Percentiles rank a stretch among this genome's conserved stretches.
Conservation (phyloP, 2,113 vertebrate species). For the Chinchilla lanigera region DNA sequence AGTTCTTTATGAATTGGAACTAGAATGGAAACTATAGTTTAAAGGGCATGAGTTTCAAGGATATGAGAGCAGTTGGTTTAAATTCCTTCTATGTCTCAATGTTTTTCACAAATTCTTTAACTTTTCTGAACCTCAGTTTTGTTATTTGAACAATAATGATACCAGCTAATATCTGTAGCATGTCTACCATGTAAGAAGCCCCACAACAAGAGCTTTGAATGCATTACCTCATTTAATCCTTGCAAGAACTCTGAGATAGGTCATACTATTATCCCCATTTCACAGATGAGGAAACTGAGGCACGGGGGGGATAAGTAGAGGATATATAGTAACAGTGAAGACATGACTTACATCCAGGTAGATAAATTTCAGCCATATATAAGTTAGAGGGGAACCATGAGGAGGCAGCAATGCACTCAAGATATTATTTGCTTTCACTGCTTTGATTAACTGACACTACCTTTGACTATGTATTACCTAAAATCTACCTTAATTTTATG, state of each 20-base stretch:
- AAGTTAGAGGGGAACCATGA: background rate
- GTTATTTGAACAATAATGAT: background rate
- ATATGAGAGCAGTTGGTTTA: background rate
- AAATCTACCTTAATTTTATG: slow-evolving; percentile 18
- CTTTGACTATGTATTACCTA: background rate
- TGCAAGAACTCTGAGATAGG: background rate
- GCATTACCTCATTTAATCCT: background rate
- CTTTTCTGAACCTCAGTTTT: background rate
- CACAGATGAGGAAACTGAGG: background rate
- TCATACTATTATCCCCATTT: background rate
- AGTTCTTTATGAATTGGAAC: slow-evolving; percentile 26
- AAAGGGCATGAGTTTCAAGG: background rate
- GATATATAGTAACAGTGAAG: too few relatives aligned
- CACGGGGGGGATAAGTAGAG: background rate
- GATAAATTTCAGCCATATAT: background rate
- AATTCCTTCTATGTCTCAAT: background rate
- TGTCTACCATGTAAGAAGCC: background rate
- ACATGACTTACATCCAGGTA: background rate
- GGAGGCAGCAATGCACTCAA: background rate
- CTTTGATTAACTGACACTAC: background rate
- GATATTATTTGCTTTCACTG: background rate
- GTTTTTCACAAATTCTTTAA: background rate
- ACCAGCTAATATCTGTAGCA: background rate
- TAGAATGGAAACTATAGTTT: background rate
- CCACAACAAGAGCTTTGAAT: background rate